phyloP scores from a whole-genome alignment of 1,140 invertebrate genomes.

The Macrosteles quadrilineatus region DNA sequence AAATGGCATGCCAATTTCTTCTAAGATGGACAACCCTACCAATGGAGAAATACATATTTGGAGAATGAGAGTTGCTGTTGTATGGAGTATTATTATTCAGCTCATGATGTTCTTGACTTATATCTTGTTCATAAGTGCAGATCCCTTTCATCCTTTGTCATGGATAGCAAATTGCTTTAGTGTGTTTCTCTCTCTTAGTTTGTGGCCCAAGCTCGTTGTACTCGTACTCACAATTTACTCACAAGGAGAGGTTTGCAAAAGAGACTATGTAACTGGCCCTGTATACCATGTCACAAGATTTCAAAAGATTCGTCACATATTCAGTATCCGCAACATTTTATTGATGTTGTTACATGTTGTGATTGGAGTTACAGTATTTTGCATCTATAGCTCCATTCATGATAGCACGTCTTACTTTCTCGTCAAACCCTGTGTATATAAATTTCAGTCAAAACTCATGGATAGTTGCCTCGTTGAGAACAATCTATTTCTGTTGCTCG shows the following conservation, averaged over 20 bases:
- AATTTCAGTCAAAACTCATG: conserved; percentile 8
- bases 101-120: conserved; percentile 42
- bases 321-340: conserved; percentile 61
- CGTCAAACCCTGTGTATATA: conserved; percentile 45
- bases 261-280: conserved; percentile 56
- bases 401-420: conserved; percentile 55
- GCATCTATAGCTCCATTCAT: conserved; percentile 62
- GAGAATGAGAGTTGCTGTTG: conserved; percentile 27
- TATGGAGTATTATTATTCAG: conserved; percentile 32
- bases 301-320: conserved; percentile 58
- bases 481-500: conserved; percentile 61
- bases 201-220: conserved; percentile 58
- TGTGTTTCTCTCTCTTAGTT: conserved; percentile 55
- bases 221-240: conserved; percentile 55
- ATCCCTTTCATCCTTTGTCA: conserved; percentile 53
- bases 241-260: conserved; percentile 61
- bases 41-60: conserved; percentile 28
- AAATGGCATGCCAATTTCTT: too few relatives aligned
- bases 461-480: conserved; percentile 54
- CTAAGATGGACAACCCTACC: neutral
- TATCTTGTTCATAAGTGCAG: conserved; percentile 57
- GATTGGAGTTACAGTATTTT: conserved; percentile 60
- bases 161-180: conserved; percentile 55
- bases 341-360: conserved; percentile 58
- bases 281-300: conserved; percentile 62